Base-by-base conservation (phyloP, 2,113 vertebrate genomes). In the Nothocercus julius region DNA sequence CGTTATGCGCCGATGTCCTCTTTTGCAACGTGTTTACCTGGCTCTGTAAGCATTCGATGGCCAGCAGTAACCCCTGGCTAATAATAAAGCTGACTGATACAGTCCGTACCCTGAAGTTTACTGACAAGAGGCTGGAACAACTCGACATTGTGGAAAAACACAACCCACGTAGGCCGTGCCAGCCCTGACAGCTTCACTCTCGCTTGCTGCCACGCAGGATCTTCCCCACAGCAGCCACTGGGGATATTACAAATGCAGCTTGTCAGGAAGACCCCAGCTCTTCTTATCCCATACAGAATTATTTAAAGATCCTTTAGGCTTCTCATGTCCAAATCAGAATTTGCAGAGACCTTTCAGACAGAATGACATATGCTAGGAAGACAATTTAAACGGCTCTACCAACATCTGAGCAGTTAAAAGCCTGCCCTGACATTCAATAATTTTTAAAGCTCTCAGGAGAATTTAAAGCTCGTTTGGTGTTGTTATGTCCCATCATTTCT, bases 121-220 rank as follows among this genome's bases (percentile, higher is more conserved):
- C 92, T 53, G 75, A 40, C 69, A 92, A 92, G 54, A 61, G 62
- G 56, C n/a, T 95, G 73, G 77, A 95, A 94, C 78, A 94, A 68
- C 42, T 67, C 53, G 47, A 74, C 91, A 74, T 44, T 79, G 36
- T 91, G 94, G 80, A 94, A 97, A 96, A 97, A 90, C 28, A 95
- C 86, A 90, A 93, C 69, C 56, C 72, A 86, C 80, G 64, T 59
- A 56, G 93, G 72, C 75, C 77, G 25, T 44, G 81, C 62, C 91
- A 67, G 53, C 69, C 62, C 86, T 94, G 93, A 83, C 89, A 45
- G 42, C 69, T 45, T 87, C 53, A 87, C 56, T 82, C 28, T 20
- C 5, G 1, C 47, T 47, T 63, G 45, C 69, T 58, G 56, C 44
- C 24, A 40, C 20, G 32, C 49, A 59, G 27, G 25, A 14, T 80